Base-by-base conservation (phyloP, 2,888 invertebrate genomes). In the Megamerina dolium region DNA sequence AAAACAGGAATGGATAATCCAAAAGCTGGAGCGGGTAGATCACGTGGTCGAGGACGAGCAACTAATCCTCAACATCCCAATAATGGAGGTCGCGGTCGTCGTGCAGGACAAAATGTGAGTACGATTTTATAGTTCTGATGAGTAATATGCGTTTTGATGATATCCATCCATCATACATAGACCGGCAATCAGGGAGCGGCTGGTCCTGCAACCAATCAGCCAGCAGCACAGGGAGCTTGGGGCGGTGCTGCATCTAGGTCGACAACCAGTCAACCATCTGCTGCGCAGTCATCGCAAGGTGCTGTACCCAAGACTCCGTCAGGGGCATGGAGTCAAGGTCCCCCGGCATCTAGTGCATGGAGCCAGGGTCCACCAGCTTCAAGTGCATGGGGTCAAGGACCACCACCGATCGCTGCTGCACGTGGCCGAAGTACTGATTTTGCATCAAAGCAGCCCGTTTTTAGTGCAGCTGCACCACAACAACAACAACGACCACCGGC, bases 1-100 rank as follows among this genome's bases (percentile, higher is more conserved):
- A n/a, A n/a, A 19, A 31, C 8, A 39, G 27, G 14, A 38, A 56
- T 56, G 56, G 56, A 56, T 29, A 50, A 49, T 16, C 32, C 41
- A 16, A 36, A n/a, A n/a, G n/a, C 43, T 0, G 47, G 30, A 37
- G 48, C 42, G n/a, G 56, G 55, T 3, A 50, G 54, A 16, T 50
- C 58, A 39, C 57, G 57, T 48, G 57, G 58, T 13, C 52, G 56
- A 34, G 57, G 56, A 1, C 43, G 55, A 18, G 46, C 53, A 3
- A 37, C 48, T 1, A 43, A 46, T 4, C 44, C 45, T 3, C 48
- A 46, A 9, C 45, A 43, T n/a, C 38, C 18, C 2, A 30, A 21
- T 9, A 44, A 34, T 17, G 50, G 43, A 3, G 44, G 47, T 12
- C 52, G 52, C 5, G 49, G 53, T 12, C 40, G 54, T 17, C 46